phyloP scores from a whole-genome alignment of 2,113 vertebrate species.

The Aegithalos caudatus region DNA sequence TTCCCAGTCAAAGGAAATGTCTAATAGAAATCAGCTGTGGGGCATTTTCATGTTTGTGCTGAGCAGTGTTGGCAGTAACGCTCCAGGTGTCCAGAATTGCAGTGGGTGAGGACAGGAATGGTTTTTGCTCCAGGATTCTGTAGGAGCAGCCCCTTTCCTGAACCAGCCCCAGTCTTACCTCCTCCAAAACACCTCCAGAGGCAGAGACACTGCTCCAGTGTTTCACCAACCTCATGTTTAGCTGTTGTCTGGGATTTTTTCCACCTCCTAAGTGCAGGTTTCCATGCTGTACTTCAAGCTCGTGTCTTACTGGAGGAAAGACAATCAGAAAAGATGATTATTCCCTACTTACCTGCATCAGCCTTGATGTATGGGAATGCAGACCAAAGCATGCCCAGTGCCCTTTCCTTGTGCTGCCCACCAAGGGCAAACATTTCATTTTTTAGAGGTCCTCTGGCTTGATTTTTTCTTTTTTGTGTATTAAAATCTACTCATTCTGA shows the following conservation, averaged over 20 bases:
- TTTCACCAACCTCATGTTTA: not conserved
- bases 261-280: not conserved
- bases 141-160: not conserved
- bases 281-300: not conserved
- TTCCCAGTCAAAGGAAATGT: not conserved
- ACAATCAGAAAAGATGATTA: not conserved
- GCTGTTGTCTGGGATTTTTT: not conserved
- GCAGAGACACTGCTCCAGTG: not conserved
- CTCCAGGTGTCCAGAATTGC: not conserved
- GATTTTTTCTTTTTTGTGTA: not conserved
- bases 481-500: not conserved
- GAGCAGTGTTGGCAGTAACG: not conserved
- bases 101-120: not conserved
- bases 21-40: fast-evolving
- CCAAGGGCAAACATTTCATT: fast-evolving
- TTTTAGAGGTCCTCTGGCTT: not conserved
- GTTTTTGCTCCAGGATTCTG: not conserved
- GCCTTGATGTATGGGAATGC: not conserved
- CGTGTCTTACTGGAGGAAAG: not conserved
- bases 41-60: not conserved
- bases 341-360: not conserved
- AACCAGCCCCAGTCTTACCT: not conserved
- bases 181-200: not conserved
- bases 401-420: not conserved
- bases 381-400: not conserved